A percentile compares a stretch with the other conserved stretches of the same genome.
Conservation (phyloP, 2,888 invertebrate genomes). For the Galerucella nymphaeae region DNA sequence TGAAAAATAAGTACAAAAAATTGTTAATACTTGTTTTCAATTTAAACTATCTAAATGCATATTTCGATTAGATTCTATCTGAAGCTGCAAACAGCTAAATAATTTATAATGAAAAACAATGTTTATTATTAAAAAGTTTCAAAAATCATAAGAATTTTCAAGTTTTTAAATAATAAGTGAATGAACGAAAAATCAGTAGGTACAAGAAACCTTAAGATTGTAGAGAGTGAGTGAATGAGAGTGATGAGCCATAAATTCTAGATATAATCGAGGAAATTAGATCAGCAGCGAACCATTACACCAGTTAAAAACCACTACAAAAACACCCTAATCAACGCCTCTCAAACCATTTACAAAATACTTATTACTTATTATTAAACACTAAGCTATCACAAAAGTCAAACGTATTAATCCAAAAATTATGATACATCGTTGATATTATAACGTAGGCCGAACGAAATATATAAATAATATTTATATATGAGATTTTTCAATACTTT, state of each 20-base stretch:
- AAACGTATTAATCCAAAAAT: conserved; percentile 43
- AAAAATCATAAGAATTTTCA: no score
- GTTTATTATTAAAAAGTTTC: no score
- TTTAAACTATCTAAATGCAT: no score
- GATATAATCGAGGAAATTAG: conserved; percentile 1
- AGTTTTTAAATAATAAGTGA: no score
- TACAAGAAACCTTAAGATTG: background rate
- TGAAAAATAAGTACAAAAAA: no score
- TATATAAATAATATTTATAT: conserved; percentile 36
- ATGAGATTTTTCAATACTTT: conserved; percentile 9
- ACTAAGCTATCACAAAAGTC: conserved; percentile 48
- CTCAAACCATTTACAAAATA: conserved; percentile 48
- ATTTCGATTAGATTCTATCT: no score
- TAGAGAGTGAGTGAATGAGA: no score
- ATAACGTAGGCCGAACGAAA: conserved; percentile 50
- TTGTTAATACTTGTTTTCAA: no score
- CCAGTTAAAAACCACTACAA: conserved; percentile 33
- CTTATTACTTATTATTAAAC: conserved; percentile 40
- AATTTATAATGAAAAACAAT: no score
- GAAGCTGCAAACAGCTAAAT: no score
- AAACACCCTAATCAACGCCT: conserved; percentile 46
- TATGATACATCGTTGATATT: conserved; percentile 47
- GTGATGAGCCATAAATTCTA: background rate
- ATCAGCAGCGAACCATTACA: conserved; percentile 32
- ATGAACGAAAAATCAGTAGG: background rate